Evolutionary conservation across 2,113 vertebrate genomes (phyloP).

Genomic region (Atractosteus spatula): DNA sequence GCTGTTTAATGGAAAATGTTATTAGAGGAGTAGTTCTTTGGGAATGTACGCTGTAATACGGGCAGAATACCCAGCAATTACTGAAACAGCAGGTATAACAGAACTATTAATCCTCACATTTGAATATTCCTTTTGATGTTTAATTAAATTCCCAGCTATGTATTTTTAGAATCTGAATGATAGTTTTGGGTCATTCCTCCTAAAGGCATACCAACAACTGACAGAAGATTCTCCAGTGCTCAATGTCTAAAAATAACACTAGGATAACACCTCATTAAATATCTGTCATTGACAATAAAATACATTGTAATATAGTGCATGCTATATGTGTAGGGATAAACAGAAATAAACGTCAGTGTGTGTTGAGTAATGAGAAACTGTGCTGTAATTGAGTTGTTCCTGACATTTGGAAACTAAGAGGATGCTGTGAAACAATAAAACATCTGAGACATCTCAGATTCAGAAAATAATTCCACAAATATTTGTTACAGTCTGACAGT

Average conservation of each 20-base stretch:
- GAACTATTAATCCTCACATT: constrained; percentile 13
- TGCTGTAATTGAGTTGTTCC: constrained; percentile 15
- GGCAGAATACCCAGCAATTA: neutral
- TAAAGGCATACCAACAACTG: neutral
- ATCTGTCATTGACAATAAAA: constrained; percentile 20
- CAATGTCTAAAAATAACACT: neutral
- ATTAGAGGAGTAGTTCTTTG: no score
- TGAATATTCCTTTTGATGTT: constrained; percentile 23
- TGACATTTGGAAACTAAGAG: constrained; percentile 1
- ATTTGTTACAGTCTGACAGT: no score
- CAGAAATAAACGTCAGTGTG: constrained; percentile 13
- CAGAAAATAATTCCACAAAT: no score
- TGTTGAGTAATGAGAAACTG: constrained; percentile 3
- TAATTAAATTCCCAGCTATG: constrained; percentile 16
- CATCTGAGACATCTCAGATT: neutral
- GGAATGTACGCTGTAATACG: no score
- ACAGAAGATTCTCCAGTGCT: neutral
- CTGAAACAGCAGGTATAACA: constrained; percentile 15
- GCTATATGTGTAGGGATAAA: neutral
- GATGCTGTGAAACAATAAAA: constrained; percentile 14
- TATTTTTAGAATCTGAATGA: constrained; percentile 11
- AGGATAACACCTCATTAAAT: constrained; percentile 17
- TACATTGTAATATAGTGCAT: constrained; percentile 5
- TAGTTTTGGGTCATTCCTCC: constrained; percentile 8
- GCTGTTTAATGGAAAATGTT: no score